phyloP scores from a whole-genome alignment of 2,888 invertebrate species.

The Thera britannica region DNA sequence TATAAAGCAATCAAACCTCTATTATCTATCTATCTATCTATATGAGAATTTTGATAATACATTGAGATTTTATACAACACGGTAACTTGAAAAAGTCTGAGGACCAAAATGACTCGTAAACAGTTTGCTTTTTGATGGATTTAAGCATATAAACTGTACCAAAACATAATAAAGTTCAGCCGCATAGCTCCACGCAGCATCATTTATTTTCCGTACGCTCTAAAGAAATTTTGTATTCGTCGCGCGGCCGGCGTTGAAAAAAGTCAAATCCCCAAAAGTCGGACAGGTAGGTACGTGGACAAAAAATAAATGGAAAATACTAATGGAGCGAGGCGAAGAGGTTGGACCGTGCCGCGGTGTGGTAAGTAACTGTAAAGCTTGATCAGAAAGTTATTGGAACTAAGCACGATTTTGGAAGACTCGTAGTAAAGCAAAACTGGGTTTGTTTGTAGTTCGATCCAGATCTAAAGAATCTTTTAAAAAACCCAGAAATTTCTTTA shows the following conservation, averaged over 20 bases:
- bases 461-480: no score
- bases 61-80: background rate
- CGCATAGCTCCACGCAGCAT: conserved; percentile 72
- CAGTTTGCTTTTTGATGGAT: conserved; percentile 22
- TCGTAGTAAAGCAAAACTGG: background rate
- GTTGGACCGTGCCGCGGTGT: conserved; percentile 62
- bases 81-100: background rate
- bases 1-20: no score
- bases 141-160: conserved; percentile 63
- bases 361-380: conserved; percentile 59
- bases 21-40: no score
- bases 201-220: conserved; percentile 78
- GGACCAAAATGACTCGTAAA: conserved; percentile 19
- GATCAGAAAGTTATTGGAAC: background rate
- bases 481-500: no score
- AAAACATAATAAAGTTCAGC: conserved; percentile 68
- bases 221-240: conserved; percentile 82
- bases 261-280: conserved; percentile 80
- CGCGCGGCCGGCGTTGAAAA: conserved; percentile 77
- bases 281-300: conserved; percentile 84
- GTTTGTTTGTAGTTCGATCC: no score
- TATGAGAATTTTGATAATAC: no score
- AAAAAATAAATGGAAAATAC: conserved; percentile 85
- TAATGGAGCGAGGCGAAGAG: conserved; percentile 81
- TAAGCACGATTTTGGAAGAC: background rate